phyloP scores from a whole-genome alignment of 2,888 invertebrate genomes.

The Ectemnius cavifrons region DNA sequence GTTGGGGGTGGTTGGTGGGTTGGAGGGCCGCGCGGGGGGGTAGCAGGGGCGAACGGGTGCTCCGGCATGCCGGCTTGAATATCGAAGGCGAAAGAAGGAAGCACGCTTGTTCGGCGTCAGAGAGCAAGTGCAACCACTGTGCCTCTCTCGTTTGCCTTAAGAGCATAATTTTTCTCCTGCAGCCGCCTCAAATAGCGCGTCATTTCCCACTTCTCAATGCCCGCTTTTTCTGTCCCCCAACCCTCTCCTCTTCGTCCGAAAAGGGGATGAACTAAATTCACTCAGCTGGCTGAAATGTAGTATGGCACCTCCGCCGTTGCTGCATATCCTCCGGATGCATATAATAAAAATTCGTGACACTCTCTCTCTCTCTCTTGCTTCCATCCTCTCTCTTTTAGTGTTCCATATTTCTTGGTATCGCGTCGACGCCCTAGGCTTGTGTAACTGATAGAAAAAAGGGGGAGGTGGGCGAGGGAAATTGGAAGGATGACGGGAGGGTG shows the following conservation, averaged over 20 bases:
- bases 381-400: not conserved
- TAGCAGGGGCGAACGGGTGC: not conserved
- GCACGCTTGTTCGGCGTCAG: conserved; percentile 15
- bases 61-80: conserved; percentile 17
- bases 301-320: not conserved
- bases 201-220: not conserved
- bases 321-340: not conserved
- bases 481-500: not conserved
- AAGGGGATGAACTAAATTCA: conserved; percentile 1
- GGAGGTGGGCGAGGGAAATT: not conserved
- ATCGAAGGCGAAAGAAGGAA: conserved; percentile 17
- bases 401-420: not conserved
- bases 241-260: conserved; percentile 1
- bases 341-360: not conserved
- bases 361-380: not conserved
- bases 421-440: not conserved
- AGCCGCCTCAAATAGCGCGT: not conserved
- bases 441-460: not conserved
- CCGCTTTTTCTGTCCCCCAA: conserved; percentile 4
- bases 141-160: conserved; percentile 9
- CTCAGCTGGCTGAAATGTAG: no score
- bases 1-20: not conserved
- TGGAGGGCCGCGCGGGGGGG: not conserved
- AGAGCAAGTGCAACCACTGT: conserved; percentile 17
- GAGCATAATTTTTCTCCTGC: conserved; percentile 20